Evolutionary conservation across 1,140 invertebrate genomes (phyloP), one percentile per base, ranked within the genome.

Genomic region (Acromyrmex charruanus): DNA sequence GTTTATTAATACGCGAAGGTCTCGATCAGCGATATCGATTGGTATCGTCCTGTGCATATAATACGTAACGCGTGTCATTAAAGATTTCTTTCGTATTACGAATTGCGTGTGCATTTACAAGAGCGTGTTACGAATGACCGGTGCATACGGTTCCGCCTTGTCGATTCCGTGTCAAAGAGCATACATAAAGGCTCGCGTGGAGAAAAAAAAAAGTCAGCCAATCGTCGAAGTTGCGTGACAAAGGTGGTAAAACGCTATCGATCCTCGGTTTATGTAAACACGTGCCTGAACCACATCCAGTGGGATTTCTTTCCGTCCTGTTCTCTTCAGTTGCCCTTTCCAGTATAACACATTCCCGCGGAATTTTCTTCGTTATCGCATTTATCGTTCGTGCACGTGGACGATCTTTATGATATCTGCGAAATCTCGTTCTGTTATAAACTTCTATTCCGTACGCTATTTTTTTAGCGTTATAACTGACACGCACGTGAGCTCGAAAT

Each of bases 171-270:
- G 65, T 88, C 59, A 28, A 61, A 61, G 21, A 66, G 58, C 59
- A 6, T 35, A n/a, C 18, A 5, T 69, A 7, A n/a, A 58, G 66
- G 49, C 21, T 68, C 31, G 63, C 68, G 53, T 61, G 80, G 77
- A 71, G 55, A 35, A 44, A 35, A 68, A 68, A 61, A 68, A 86
- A 61, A 69, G 31, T 59, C 65, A 66, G 75, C 59, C 87, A 59
- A 84, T 91, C 86, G 63, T 90, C 51, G 39, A 55, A 75, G 68
- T 90, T 85, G 88, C 89, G 88, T 87, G 89, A 79, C 88, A 25
- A 44, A 28, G 31, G 65, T 65, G 88, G 86, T 80, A 68, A 90
- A 89, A 85, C 44, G 35, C 35, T 58, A 87, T 89, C 85, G 85
- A 89, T 18, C 14, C 59, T 28, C 53, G 69, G 63, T 86, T 77